Evolutionary conservation across 2,113 vertebrate genomes (phyloP).

Genomic region (Esox niger): DNA sequence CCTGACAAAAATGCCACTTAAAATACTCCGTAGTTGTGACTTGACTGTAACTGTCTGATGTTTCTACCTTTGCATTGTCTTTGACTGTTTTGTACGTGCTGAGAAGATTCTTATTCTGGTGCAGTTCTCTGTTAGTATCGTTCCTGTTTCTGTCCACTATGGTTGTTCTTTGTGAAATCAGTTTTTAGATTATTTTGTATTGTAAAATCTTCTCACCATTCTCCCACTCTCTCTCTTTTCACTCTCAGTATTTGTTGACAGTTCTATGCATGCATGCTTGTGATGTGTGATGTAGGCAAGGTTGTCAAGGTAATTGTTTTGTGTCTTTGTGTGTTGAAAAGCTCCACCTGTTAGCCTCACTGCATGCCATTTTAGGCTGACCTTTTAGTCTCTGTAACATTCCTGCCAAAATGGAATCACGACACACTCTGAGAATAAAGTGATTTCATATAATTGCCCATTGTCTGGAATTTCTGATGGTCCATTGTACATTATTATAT

Average conservation of each 20-base stretch:
- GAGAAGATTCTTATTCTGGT: constrained; percentile 60
- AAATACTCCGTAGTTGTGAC: constrained; percentile 75
- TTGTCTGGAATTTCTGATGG: constrained; percentile 64
- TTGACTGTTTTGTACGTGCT: constrained; percentile 65
- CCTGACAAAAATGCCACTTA: constrained; percentile 50
- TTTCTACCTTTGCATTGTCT: constrained; percentile 73
- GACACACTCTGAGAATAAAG: constrained; percentile 77
- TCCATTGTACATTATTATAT: not conserved
- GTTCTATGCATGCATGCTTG: constrained; percentile 81
- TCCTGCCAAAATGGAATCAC: constrained; percentile 89
- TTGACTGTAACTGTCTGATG: constrained; percentile 75
- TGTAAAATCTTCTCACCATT: constrained; percentile 51
- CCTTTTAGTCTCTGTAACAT: constrained; percentile 76
- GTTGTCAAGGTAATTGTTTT: constrained; percentile 70
- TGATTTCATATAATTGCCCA: constrained; percentile 80
- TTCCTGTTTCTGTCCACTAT: constrained; percentile 72
- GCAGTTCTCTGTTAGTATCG: constrained; percentile 65
- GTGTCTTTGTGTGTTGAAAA: constrained; percentile 76
- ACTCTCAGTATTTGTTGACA: constrained; percentile 61
- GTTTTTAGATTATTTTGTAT: constrained; percentile 67
- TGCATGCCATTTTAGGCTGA: constrained; percentile 86
- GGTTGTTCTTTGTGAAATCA: constrained; percentile 70
- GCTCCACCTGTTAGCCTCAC: constrained; percentile 79
- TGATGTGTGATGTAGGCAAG: constrained; percentile 69
- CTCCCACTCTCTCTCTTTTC: constrained; percentile 38